These are phyloP conservation scores for Microtus oregoni DNA, from an alignment of 2,113 vertebrate genomes.

Conservation along the genomic window DNA sequence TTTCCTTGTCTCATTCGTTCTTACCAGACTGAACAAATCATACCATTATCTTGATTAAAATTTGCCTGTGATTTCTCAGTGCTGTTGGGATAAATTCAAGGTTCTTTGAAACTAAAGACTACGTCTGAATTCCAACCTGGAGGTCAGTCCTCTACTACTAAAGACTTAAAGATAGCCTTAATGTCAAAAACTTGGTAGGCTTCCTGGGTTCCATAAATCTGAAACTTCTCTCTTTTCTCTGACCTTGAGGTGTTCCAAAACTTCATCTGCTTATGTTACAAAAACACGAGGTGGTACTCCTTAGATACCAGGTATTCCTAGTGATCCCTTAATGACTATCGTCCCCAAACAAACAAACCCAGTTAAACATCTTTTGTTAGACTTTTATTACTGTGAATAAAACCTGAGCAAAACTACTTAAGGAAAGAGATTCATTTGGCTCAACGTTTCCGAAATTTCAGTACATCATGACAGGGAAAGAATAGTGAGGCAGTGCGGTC, in stretches of 20 bases:
- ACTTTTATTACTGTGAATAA: background rate
- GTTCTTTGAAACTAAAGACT: slow-evolving; percentile 17
- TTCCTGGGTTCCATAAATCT: background rate
- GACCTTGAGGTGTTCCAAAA: background rate
- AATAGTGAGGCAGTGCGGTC: background rate
- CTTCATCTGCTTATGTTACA: background rate
- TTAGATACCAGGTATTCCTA: slow-evolving; percentile 7
- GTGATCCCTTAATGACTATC: background rate
- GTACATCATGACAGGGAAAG: background rate
- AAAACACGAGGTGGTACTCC: slow-evolving; percentile 1
- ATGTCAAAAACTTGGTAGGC: slow-evolving; percentile 1
- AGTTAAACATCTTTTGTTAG: background rate
- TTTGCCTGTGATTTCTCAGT: slow-evolving; percentile 5
- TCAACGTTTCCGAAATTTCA: background rate
- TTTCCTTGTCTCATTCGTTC: background rate
- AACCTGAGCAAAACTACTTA: background rate
- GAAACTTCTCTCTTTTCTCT: background rate
- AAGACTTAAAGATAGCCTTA: slow-evolving; percentile 19
- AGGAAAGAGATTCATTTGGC: background rate
- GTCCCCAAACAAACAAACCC: background rate
- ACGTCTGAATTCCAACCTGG: slow-evolving; percentile 17
- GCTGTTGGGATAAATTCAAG: slow-evolving; percentile 6
- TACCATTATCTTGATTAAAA: background rate
- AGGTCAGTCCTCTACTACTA: background rate
- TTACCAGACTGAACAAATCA: background rate